Evolutionary conservation across 2,113 vertebrate genomes (phyloP), one percentile per base, ranked within the genome.

Genomic region (Nasalis larvatus): DNA sequence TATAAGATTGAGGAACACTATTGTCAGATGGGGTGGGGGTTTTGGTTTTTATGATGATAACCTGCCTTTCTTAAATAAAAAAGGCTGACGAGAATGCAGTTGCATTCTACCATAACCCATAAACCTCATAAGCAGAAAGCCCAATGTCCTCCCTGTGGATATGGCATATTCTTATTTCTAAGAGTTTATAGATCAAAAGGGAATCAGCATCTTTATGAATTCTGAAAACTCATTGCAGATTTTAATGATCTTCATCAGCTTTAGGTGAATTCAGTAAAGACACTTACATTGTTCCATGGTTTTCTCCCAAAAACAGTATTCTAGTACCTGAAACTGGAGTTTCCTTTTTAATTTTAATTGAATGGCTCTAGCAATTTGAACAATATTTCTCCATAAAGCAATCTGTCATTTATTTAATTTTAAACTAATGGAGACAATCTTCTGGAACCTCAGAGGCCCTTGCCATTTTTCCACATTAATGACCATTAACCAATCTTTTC

Each of bases 201-300:
- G 80, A 91, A 93, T 86, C 35, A 18, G 9, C 66, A 52, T 54
- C 18, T 84, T 95, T 89, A 78, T 81, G 68, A 96, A 91, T 97
- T 89, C 84, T 84, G 49, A 91, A 89, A 94, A 30, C 21, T 87
- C 21, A 89, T 47, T 83, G 66, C 49, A 56, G 77, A 73, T 71
- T 90, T 91, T 68, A 96, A 80, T 95, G 47, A 81, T 86, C 14
- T 17, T 45, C 45, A 81, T 47, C 30, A 76, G 9, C 42, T 77
- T 69, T 40, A 54, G 54, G n/a, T 47, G 18, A 25, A 90, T 77
- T 90, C 80, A 58, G 1, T 69, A 84, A 49, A 78, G 11, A 95
- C 42, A 35, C 6, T 71, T 42, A 52, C 8, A 40, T 47, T 52
- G 35, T 80, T 71, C 45, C 71, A 6, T 45, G 8, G 13, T 68